A percentile compares a stretch with the other conserved stretches of the same genome.
phyloP scores from a whole-genome alignment of 2,888 invertebrate genomes.

The Drosophila tripunctata region DNA sequence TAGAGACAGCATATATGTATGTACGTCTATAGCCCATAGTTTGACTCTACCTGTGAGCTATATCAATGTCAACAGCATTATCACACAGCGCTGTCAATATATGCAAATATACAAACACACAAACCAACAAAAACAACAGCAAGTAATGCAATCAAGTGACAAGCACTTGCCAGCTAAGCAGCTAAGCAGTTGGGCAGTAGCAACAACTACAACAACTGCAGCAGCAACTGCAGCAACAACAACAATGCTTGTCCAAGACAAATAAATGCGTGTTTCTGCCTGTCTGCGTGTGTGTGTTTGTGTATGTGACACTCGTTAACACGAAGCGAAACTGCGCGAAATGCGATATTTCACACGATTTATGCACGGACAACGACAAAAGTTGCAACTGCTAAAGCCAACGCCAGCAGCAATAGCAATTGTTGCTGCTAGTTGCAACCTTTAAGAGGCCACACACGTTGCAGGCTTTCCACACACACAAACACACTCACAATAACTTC shows the following conservation, averaged over 20 bases:
- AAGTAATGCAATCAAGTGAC: constrained; percentile 54
- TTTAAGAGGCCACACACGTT: constrained; percentile 64
- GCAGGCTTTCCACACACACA: constrained; percentile 32
- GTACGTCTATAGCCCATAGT: constrained; percentile 50
- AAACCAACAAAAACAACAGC: constrained; percentile 35
- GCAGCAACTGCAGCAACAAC: constrained; percentile 27
- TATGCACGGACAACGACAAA: constrained; percentile 81
- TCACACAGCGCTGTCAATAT: constrained; percentile 80
- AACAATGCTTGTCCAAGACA: constrained; percentile 65
- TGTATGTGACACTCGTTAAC: constrained; percentile 80
- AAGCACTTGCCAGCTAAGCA: constrained; percentile 56
- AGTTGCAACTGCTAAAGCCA: constrained; percentile 65
- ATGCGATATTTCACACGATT: constrained; percentile 85
- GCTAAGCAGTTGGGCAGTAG: constrained; percentile 50
- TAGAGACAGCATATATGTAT: constrained; percentile 37
- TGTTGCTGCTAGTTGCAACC: constrained; percentile 32
- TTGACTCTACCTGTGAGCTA: constrained; percentile 64
- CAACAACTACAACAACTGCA: constrained; percentile 43
- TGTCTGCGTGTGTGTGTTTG: constrained; percentile 56
- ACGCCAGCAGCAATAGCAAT: constrained; percentile 51
- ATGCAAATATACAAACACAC: constrained; percentile 73
- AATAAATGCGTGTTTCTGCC: constrained; percentile 70
- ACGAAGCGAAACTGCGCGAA: constrained; percentile 82
- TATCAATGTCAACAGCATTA: constrained; percentile 80
- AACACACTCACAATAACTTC: too few species aligned